Evolutionary conservation across 2,888 invertebrate genomes (phyloP).

Genomic region (Odiellus spinosus): DNA sequence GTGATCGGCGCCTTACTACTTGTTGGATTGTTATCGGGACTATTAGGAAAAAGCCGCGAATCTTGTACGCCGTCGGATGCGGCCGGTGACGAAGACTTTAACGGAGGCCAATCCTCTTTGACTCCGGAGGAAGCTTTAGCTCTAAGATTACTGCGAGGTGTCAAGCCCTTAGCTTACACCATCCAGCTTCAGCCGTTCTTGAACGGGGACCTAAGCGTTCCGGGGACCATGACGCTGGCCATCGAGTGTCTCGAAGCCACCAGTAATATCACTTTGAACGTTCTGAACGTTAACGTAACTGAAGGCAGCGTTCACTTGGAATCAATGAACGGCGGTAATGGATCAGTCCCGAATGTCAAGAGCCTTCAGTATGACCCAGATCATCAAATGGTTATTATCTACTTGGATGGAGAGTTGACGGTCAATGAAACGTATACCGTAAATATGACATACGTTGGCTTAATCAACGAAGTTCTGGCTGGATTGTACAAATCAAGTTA

Average conservation of each 20-base stretch:
- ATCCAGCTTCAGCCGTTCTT: not conserved
- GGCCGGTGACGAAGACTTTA: not conserved
- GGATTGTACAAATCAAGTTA: not conserved
- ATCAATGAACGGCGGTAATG: not conserved
- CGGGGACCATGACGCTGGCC: not conserved
- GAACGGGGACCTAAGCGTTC: not conserved
- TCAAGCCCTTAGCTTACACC: not conserved
- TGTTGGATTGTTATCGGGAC: not conserved
- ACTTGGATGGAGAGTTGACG: not conserved
- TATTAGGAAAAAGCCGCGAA: not conserved
- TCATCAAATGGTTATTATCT: not conserved
- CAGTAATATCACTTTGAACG: not conserved
- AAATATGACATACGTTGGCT: not conserved
- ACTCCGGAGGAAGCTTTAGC: not conserved
- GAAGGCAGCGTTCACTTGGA: not conserved
- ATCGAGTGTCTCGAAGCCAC: not conserved
- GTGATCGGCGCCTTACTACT: not conserved
- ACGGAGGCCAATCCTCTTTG: not conserved
- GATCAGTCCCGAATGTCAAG: not conserved
- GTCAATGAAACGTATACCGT: not conserved
- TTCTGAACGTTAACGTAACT: not conserved
- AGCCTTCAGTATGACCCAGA: not conserved
- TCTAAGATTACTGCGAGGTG: not conserved
- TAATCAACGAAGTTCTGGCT: not conserved
- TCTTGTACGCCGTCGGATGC: not conserved